phyloP scores from a whole-genome alignment of 1,140 invertebrate genomes.

The Semibalanus balanoides region DNA sequence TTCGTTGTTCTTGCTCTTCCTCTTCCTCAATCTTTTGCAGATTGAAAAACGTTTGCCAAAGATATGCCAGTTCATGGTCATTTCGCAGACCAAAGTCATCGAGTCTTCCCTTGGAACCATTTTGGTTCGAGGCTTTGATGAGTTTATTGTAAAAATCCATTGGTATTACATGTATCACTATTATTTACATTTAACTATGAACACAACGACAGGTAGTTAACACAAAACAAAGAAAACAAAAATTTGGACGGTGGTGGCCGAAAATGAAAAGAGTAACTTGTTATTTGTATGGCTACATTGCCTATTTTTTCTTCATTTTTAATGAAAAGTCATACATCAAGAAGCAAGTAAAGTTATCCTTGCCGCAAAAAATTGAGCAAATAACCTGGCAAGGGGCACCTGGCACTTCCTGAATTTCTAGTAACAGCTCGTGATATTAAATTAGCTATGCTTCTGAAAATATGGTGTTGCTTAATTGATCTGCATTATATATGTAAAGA shows the following conservation, averaged over 20 bases:
- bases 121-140: conserved; percentile 2
- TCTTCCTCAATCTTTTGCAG: background rate
- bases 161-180: background rate
- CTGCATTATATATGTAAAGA: too few relatives aligned
- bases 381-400: too few relatives aligned
- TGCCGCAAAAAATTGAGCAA: too few relatives aligned
- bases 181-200: background rate
- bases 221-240: background rate
- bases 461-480: too few relatives aligned
- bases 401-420: too few relatives aligned
- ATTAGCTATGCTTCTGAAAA: too few relatives aligned
- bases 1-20: background rate
- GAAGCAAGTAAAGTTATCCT: too few relatives aligned
- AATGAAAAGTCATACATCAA: too few relatives aligned
- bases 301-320: too few relatives aligned
- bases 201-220: too few relatives aligned
- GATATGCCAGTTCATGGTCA: background rate
- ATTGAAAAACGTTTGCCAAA: background rate
- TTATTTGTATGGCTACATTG: background rate
- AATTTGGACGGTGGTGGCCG: conserved; percentile 3
- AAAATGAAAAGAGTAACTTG: background rate
- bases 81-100: background rate
- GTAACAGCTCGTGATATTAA: too few relatives aligned
- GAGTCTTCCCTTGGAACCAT: background rate
- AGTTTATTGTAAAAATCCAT: conserved; percentile 6